A percentile compares a stretch with the other conserved stretches of the same genome.
These are phyloP conservation scores for Sinhomidia bicolor DNA, from an alignment of 2,888 invertebrate genomes.

Conservation along the genomic window DNA sequence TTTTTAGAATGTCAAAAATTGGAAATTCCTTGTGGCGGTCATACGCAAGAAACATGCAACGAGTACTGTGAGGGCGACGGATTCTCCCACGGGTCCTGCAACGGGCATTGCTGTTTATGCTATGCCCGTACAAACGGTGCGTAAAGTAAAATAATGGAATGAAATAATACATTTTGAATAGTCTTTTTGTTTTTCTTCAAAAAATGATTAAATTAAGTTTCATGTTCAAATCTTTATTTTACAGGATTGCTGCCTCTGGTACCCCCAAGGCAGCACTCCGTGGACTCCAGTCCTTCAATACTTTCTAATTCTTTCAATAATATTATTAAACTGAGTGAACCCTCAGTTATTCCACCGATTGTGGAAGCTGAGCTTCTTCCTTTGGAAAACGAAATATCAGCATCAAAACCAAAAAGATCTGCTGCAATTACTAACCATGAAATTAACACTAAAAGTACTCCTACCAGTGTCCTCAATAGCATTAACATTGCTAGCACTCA, in stretches of 20 bases:
- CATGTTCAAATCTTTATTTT: not conserved
- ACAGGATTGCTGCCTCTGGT: slow-evolving; percentile 60
- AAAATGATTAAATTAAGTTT: no score
- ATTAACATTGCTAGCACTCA: not conserved
- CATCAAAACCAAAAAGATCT: slow-evolving; percentile 51
- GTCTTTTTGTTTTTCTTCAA: no score
- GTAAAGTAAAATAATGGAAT: slow-evolving; percentile 14
- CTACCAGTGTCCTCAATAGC: not conserved
- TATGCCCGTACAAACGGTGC: slow-evolving; percentile 60
- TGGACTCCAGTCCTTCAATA: not conserved
- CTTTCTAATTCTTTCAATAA: not conserved
- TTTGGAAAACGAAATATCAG: not conserved
- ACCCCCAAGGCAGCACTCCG: slow-evolving; percentile 56
- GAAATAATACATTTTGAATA: no score
- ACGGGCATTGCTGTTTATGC: slow-evolving; percentile 70
- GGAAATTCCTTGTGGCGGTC: slow-evolving; percentile 72
- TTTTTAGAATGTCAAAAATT: slow-evolving; percentile 60
- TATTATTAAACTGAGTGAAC: not conserved
- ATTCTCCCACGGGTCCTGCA: slow-evolving; percentile 57
- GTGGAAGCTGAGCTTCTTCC: not conserved
- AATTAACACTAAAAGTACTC: not conserved
- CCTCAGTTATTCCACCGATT: not conserved
- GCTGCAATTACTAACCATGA: slow-evolving; percentile 20
- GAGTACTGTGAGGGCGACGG: slow-evolving; percentile 63
- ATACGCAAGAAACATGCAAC: slow-evolving; percentile 58